Conservation (phyloP, 2,113 vertebrate genomes). For the Tetraodon nigroviridis region DNA sequence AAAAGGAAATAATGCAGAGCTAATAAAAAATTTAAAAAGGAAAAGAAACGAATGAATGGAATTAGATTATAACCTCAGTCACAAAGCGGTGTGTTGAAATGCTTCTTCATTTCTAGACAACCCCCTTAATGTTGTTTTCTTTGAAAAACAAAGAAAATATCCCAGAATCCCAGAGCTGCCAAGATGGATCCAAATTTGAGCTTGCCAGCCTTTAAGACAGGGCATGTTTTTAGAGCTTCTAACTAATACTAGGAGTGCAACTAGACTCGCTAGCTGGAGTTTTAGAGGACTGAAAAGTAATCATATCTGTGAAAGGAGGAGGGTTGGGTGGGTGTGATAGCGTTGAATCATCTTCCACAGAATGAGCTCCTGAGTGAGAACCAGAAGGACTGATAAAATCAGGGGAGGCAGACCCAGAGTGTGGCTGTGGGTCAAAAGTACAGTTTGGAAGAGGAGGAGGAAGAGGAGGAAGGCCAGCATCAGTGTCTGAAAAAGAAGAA, state of each 20-base stretch:
- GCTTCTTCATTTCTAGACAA: neutral
- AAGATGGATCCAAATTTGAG: slow-evolving; percentile 4
- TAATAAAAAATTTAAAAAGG: slow-evolving; percentile 12
- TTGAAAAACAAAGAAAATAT: neutral
- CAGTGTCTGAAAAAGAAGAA: slow-evolving; percentile 39
- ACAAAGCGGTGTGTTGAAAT: neutral
- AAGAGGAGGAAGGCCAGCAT: slow-evolving; percentile 14
- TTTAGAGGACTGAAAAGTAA: slow-evolving; percentile 7
- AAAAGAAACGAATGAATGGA: slow-evolving; percentile 8
- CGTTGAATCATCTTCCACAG: slow-evolving; percentile 29
- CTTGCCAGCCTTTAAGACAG: no score
- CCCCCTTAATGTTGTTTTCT: neutral
- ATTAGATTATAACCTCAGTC: neutral
- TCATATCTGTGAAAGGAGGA: slow-evolving; percentile 8
- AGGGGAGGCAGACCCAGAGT: slow-evolving; percentile 14
- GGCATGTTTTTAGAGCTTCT: neutral
- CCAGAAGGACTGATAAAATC: slow-evolving; percentile 18
- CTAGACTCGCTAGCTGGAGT: slow-evolving; percentile 12
- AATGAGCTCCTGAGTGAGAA: slow-evolving; percentile 14
- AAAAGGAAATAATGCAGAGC: slow-evolving; percentile 18
- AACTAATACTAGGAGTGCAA: neutral
- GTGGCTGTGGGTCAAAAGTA: slow-evolving; percentile 17
- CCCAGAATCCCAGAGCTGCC: neutral
- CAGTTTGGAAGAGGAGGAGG: slow-evolving; percentile 29
- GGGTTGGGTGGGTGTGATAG: slow-evolving; percentile 17